phyloP scores from a whole-genome alignment of 1,140 invertebrate species.

The Euura saliciscinereae region DNA sequence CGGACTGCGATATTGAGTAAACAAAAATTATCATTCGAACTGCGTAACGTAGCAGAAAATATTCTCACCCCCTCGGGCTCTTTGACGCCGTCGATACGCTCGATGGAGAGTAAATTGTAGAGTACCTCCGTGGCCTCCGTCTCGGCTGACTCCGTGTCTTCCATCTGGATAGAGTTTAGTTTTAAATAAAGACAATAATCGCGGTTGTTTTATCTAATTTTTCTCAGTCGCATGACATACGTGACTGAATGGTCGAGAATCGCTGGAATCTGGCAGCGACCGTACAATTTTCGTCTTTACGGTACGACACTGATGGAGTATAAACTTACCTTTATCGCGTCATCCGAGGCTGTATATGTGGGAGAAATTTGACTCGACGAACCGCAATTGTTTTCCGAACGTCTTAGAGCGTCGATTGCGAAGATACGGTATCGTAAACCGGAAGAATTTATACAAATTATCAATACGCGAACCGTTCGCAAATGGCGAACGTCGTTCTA shows the following conservation, averaged over 20 bases:
- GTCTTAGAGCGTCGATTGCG: too few species aligned
- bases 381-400: too few species aligned
- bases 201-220: too few species aligned
- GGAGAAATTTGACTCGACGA: too few species aligned
- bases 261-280: slow-evolving; percentile 27
- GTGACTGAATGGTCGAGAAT: slow-evolving; percentile 37
- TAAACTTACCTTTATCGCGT: slow-evolving; percentile 36
- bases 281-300: slow-evolving; percentile 39
- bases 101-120: slow-evolving; percentile 67
- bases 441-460: not conserved
- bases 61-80: slow-evolving; percentile 53
- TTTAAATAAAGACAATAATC: too few species aligned
- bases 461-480: slow-evolving; percentile 8
- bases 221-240: not conserved
- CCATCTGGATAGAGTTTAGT: not conserved
- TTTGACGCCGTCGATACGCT: slow-evolving; percentile 60
- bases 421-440: too few species aligned
- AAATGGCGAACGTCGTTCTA: slow-evolving; percentile 32
- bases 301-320: slow-evolving; percentile 16
- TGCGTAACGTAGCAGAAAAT: too few species aligned
- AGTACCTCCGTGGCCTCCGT: slow-evolving; percentile 71
- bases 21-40: not conserved
- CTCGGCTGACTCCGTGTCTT: slow-evolving; percentile 54
- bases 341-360: not conserved
- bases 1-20: not conserved